A percentile compares a stretch with the other conserved stretches of the same genome.
phyloP scores from a whole-genome alignment of 2,797 vertebrate species.

The Acanthurus lineatus region DNA sequence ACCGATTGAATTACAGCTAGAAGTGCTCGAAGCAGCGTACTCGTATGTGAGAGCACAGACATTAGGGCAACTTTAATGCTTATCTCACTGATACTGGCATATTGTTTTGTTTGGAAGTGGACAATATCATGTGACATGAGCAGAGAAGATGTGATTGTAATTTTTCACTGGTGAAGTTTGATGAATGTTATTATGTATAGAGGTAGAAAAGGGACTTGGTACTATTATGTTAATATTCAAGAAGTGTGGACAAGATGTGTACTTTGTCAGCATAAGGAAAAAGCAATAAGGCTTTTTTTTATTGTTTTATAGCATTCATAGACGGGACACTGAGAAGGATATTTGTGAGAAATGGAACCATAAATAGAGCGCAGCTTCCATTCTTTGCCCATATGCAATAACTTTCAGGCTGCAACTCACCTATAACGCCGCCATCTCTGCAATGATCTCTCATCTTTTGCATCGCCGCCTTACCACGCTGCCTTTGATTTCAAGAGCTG shows the following conservation, averaged over 20 bases:
- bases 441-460: constrained; percentile 76
- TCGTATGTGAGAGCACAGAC: constrained; percentile 22
- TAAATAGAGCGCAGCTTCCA: constrained; percentile 49
- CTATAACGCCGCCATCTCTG: constrained; percentile 70
- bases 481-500: constrained; percentile 88
- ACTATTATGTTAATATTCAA: constrained; percentile 34
- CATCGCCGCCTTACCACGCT: constrained; percentile 75
- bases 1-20: constrained; percentile 19
- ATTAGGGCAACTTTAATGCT: constrained; percentile 12
- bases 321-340: constrained; percentile 30
- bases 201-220: constrained; percentile 2
- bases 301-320: constrained; percentile 47
- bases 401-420: constrained; percentile 63
- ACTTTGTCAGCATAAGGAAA: constrained; percentile 45
- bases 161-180: constrained; percentile 25
- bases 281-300: constrained; percentile 61
- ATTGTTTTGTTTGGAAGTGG: constrained; percentile 36
- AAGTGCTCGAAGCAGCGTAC: background rate
- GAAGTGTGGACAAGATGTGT: constrained; percentile 41
- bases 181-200: constrained; percentile 33
- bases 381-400: constrained; percentile 60
- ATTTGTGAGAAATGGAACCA: constrained; percentile 60
- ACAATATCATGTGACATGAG: constrained; percentile 23
- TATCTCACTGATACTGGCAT: constrained; percentile 27
- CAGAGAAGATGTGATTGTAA: constrained; percentile 4